phyloP scores from a whole-genome alignment of 2,888 invertebrate genomes.

The Carabus problematicus region DNA sequence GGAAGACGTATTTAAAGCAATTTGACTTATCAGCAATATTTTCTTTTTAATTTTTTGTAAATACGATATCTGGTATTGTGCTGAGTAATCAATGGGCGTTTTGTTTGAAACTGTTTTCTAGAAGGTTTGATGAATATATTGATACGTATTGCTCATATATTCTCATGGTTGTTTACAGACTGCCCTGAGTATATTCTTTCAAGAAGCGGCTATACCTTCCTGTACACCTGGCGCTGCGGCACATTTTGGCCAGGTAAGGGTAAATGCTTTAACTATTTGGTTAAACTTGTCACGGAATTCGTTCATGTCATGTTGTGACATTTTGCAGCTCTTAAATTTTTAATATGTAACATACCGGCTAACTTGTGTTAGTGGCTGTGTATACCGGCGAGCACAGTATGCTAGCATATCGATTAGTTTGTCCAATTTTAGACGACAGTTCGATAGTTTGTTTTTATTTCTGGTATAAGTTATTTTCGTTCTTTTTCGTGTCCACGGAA shows the following conservation, averaged over 20 bases:
- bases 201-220: constrained; percentile 86
- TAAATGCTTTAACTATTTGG: constrained; percentile 10
- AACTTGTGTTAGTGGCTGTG: background rate
- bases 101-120: background rate
- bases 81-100: constrained; percentile 26
- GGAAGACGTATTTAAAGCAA: too few relatives aligned
- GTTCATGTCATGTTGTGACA: constrained; percentile 33
- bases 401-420: constrained; percentile 41
- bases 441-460: constrained; percentile 40
- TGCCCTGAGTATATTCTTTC: constrained; percentile 93
- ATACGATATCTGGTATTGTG: background rate
- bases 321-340: constrained; percentile 29
- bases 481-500: background rate
- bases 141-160: too few relatives aligned
- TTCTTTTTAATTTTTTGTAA: constrained; percentile 7
- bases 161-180: constrained; percentile 73
- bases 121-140: too few relatives aligned
- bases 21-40: background rate
- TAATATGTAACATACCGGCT: constrained; percentile 12
- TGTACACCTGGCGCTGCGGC: constrained; percentile 77
- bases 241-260: constrained; percentile 81
- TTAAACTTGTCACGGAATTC: background rate
- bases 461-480: constrained; percentile 27
- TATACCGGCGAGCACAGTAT: constrained; percentile 29
- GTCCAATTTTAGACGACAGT: constrained; percentile 42